Percentiles rank a stretch among this genome's conserved stretches.
Conservation (phyloP, 2,888 invertebrate genomes). For the Hesperia comma region DNA sequence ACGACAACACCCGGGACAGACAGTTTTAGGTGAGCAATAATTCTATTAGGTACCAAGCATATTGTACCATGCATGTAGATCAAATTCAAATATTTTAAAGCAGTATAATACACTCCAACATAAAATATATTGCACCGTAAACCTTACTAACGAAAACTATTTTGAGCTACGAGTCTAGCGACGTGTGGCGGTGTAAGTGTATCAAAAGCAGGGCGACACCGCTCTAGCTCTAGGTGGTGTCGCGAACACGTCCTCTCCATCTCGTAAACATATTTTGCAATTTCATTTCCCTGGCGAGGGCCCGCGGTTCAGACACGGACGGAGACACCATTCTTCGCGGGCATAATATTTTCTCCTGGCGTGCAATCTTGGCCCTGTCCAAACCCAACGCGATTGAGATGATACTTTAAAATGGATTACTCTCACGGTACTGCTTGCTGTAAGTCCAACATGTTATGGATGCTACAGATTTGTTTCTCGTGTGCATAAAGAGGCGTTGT, state of each 20-base stretch:
- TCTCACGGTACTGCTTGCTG: not conserved
- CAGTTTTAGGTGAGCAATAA: too few species aligned
- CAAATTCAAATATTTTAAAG: too few species aligned
- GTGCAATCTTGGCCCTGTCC: slow-evolving; percentile 61
- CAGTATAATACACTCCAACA: too few species aligned
- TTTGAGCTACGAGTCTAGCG: too few species aligned
- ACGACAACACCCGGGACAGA: too few species aligned
- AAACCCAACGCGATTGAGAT: slow-evolving; percentile 38
- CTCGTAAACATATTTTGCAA: slow-evolving; percentile 72
- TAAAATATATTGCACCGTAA: too few species aligned
- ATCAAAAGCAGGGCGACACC: not conserved
- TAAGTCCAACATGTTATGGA: not conserved
- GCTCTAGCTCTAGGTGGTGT: slow-evolving; percentile 37
- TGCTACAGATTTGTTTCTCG: too few species aligned
- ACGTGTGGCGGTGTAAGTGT: not conserved
- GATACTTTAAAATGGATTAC: slow-evolving; percentile 6
- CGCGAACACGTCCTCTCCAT: slow-evolving; percentile 61
- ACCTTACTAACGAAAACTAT: too few species aligned
- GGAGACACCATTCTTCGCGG: slow-evolving; percentile 66
- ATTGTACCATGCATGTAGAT: too few species aligned
- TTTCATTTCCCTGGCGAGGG: slow-evolving; percentile 73
- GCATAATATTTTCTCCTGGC: slow-evolving; percentile 63
- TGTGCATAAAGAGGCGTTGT: too few species aligned
- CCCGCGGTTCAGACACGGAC: slow-evolving; percentile 52
- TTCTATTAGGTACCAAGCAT: too few species aligned